Evolutionary conservation across 2,113 vertebrate genomes (phyloP), one percentile per base, ranked within the genome.

Genomic region (Perca fluviatilis): DNA sequence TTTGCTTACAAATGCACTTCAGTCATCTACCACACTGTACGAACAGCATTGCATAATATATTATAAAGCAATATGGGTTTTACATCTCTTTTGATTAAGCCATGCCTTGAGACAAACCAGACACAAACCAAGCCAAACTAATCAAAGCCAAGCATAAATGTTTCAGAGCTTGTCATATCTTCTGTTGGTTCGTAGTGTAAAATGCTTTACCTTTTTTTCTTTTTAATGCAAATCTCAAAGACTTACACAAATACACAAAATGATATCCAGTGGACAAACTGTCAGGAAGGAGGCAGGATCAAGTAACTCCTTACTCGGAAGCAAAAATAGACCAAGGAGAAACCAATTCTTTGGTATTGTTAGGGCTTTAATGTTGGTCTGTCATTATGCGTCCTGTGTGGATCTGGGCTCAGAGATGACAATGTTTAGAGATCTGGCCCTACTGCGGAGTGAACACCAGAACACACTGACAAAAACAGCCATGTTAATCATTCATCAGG

Each of bases 251-350:
- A 90, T 80, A 86, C 77, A 75, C 61, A 82, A 90, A 90, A 86
- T 88, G 65, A 76, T 90, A 88, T 91, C 77, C 81, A 80, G 77
- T 84, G 77, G 67, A 86, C 89, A 79, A 91, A 84, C 67, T 83
- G 89, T 91, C 93, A 88, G 82, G 86, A 90, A 74, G 79, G 65
- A 86, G 83, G 80, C 54, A 90, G 91, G 90, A 93, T 92, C 83
- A 91, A 91, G 82, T 91, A 79, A 90, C 91, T 82, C 71, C 88
- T 86, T 79, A 84, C 80, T 80, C 74, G 77, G 87, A 93, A 86
- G 79, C 88, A 85, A 92, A 94, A 91, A 92, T 91, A 92, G 91
- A 88, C 76, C 85, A 68, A 90, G 87, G 81, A 91, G 89, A 91
- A 83, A 81, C 66, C 63, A 68, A 78, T 77, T 83, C 83, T 90